These are phyloP conservation scores for Paguma larvata DNA, from an alignment of 2,797 vertebrate species.

Conservation along the genomic window DNA sequence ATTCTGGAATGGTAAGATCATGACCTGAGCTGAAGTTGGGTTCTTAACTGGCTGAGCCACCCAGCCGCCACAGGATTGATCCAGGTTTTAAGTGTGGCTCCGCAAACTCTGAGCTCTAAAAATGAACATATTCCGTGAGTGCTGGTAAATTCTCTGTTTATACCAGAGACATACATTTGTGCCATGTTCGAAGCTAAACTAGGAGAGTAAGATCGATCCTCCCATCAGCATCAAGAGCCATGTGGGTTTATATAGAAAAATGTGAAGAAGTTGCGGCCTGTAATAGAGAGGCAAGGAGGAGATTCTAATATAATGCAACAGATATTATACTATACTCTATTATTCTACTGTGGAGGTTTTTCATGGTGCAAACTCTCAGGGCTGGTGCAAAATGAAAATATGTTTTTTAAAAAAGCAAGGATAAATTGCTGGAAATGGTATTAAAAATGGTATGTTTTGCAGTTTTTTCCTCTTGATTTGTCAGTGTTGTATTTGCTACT, in stretches of 20 bases:
- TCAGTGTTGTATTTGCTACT: conserved; percentile 5
- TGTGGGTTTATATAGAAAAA: neutral
- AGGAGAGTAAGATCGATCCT: neutral
- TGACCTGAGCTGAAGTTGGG: too few species aligned
- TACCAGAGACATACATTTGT: neutral
- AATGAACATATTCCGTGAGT: neutral
- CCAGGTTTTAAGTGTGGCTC: neutral
- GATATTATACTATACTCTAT: too few species aligned
- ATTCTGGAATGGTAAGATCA: too few species aligned
- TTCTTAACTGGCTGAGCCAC: too few species aligned
- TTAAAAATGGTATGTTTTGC: neutral
- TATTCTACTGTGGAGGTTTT: neutral
- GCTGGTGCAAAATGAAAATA: neutral
- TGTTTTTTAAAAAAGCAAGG: neutral
- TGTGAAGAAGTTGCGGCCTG: neutral
- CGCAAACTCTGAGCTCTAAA: neutral
- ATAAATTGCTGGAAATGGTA: neutral
- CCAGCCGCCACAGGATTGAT: neutral
- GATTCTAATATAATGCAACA: neutral
- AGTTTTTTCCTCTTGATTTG: neutral
- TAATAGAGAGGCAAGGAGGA: neutral
- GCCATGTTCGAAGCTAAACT: conserved; percentile 11
- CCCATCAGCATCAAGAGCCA: neutral
- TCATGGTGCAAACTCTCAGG: neutral
- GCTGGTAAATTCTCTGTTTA: neutral